Conservation (phyloP, 2,888 invertebrate species). For the Lordiphosa fenestrarum region DNA sequence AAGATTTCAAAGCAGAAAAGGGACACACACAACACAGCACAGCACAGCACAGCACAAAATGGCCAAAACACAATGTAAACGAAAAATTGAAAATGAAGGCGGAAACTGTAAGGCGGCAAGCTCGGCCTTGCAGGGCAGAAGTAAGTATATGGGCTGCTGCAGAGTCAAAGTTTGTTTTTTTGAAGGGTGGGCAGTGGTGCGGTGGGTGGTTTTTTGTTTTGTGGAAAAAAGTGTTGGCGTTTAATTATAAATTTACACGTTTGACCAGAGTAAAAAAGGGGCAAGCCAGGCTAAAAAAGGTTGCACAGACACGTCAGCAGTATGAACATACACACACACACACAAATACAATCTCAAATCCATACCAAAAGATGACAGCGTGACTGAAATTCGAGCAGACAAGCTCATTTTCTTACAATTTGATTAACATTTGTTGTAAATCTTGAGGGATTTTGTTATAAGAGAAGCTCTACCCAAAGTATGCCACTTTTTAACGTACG, state of each 20-base stretch:
- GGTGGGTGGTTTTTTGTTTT: neutral
- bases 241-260: constrained; percentile 74
- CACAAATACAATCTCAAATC: constrained; percentile 6
- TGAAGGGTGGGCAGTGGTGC: neutral
- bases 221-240: constrained; percentile 55
- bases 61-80: constrained; percentile 27
- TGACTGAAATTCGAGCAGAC: neutral
- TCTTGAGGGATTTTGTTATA: too few species aligned
- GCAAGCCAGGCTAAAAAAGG: constrained; percentile 64
- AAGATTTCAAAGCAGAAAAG: constrained; percentile 58
- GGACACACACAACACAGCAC: constrained; percentile 15
- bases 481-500: too few species aligned
- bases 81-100: constrained; percentile 21
- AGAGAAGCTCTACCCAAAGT: too few species aligned
- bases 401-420: too few species aligned
- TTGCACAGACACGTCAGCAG: constrained; percentile 54
- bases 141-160: too few species aligned
- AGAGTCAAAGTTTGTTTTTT: constrained; percentile 22
- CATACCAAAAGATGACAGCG: constrained; percentile 8
- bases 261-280: constrained; percentile 54
- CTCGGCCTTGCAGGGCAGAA: constrained; percentile 7
- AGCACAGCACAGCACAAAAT: constrained; percentile 20
- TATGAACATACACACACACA: constrained; percentile 19
- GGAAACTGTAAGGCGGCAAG: constrained; percentile 11
- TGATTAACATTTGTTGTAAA: too few species aligned